Conservation (phyloP, 2,797 vertebrate species). For the Anabas testudineus region DNA sequence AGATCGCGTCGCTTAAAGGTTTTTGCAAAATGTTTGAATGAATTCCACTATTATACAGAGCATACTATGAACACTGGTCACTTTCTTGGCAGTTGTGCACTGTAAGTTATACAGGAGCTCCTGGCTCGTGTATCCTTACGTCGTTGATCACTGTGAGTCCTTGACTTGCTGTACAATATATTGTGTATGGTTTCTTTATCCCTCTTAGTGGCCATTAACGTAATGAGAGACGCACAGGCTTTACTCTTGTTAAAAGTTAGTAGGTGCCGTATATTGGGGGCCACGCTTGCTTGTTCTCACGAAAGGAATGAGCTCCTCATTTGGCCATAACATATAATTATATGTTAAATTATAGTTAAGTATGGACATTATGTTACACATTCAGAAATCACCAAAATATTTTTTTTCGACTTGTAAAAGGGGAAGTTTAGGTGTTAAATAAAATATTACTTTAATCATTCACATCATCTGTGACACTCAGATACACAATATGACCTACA, state of each 20-base stretch:
- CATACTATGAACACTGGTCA: slow-evolving; percentile 6
- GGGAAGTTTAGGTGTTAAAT: too few relatives aligned
- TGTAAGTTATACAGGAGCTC: slow-evolving; percentile 20
- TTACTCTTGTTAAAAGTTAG: slow-evolving; percentile 51
- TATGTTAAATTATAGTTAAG: slow-evolving; percentile 18
- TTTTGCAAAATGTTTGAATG: slow-evolving; percentile 6
- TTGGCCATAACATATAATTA: slow-evolving; percentile 40
- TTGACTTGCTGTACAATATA: slow-evolving; percentile 19
- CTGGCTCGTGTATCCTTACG: slow-evolving; percentile 19
- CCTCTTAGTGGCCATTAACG: slow-evolving; percentile 57
- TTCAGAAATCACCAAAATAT: neutral
- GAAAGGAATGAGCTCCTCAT: slow-evolving; percentile 44
- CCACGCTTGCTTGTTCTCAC: slow-evolving; percentile 32
- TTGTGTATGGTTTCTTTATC: slow-evolving; percentile 24
- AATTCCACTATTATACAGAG: slow-evolving; percentile 17
- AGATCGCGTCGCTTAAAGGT: neutral
- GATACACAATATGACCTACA: neutral
- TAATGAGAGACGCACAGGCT: slow-evolving; percentile 44
- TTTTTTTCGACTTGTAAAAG: too few relatives aligned
- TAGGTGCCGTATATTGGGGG: slow-evolving; percentile 25
- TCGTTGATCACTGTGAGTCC: slow-evolving; percentile 17
- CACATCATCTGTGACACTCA: neutral
- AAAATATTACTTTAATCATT: neutral
- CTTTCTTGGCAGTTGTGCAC: slow-evolving; percentile 37
- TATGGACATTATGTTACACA: neutral